These are phyloP conservation scores for Arrhopalites spinosus DNA, from an alignment of 2,888 invertebrate species.

Conservation along the genomic window DNA sequence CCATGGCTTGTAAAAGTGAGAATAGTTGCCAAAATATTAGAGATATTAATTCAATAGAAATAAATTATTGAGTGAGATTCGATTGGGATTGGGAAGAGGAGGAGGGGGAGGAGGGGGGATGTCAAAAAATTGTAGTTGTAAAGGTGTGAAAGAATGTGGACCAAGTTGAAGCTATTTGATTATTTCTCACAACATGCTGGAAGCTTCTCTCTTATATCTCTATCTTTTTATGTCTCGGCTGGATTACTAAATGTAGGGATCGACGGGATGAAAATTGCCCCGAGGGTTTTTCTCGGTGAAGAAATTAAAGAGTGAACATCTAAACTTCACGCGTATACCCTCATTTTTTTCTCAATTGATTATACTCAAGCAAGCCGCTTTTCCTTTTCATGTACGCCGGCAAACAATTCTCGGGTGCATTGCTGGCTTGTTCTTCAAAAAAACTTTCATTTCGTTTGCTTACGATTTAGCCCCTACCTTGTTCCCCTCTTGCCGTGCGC, in stretches of 20 bases:
- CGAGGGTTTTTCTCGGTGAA: conserved; percentile 42
- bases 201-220: not conserved
- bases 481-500: conserved; percentile 1
- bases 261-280: conserved; percentile 19
- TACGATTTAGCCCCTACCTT: not conserved
- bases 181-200: conserved; percentile 4
- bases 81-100: not conserved
- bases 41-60: not conserved
- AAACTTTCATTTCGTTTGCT: conserved; percentile 24
- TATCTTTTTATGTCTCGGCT: not conserved
- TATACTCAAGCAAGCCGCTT: conserved; percentile 55
- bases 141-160: conserved; percentile 9
- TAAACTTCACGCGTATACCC: conserved; percentile 56
- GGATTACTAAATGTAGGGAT: conserved; percentile 1
- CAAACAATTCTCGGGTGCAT: conserved; percentile 38
- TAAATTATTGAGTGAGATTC: conserved; percentile 2
- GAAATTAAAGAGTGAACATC: conserved; percentile 57
- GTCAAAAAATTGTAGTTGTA: not conserved
- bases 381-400: conserved; percentile 45
- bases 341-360: conserved; percentile 57
- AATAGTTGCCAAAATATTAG: not conserved
- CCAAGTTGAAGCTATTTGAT: conserved; percentile 2
- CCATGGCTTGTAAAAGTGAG: not conserved
- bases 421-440: conserved; percentile 33
- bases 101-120: not conserved